Base-by-base conservation (phyloP, 1,140 invertebrate species). In the Atta colombica region DNA sequence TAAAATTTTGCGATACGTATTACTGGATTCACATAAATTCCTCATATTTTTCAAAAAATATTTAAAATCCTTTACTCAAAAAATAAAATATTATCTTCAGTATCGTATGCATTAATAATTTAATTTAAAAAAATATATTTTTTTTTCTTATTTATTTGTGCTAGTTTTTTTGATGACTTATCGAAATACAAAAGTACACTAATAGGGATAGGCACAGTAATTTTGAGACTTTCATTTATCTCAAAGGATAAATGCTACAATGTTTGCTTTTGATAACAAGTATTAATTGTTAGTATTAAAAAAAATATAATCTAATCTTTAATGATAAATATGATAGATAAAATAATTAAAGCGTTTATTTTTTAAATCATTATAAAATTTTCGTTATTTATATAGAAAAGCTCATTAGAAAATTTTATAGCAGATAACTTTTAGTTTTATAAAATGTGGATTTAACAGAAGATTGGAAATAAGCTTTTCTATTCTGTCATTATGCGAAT, bases 361-460 rank as follows among this genome's bases (percentile, higher is more conserved):
- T 58, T 53, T 74, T 12, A 25, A 25, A 10, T 6, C 8, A 51
- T 71, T 6, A 25, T 25, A 45, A 49, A 25, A n/a, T 25, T 16
- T 2, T 51, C 6, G 18, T 51, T 51, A 25, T 51, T 71, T 10
- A 10, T 71, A 16, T 18, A n/a, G 14, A 55, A 10, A 28, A 0
- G 1, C n/a, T 31, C 14, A 55, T 55, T 35, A 1, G 12, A 14
- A 28, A 35, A 8, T 4, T 53, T 53, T 28, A 5, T 18, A 35
- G 8, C 1, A 35, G 18, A 74, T 51, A 45, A 45, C 39, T 31
- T 31, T 31, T 12, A 55, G 10, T 14, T 53, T 74, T 31, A 18
- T 35, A 65, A 65, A 68, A 68, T 35, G 3, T n/a, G 4, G 10
- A n/a, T 72, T 72, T 49, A 72, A 72, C 3, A 53, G 35, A 39